A percentile compares a stretch with the other conserved stretches of the same genome.
phyloP scores from a whole-genome alignment of 1,140 invertebrate species.

The Contarinia nasturtii region DNA sequence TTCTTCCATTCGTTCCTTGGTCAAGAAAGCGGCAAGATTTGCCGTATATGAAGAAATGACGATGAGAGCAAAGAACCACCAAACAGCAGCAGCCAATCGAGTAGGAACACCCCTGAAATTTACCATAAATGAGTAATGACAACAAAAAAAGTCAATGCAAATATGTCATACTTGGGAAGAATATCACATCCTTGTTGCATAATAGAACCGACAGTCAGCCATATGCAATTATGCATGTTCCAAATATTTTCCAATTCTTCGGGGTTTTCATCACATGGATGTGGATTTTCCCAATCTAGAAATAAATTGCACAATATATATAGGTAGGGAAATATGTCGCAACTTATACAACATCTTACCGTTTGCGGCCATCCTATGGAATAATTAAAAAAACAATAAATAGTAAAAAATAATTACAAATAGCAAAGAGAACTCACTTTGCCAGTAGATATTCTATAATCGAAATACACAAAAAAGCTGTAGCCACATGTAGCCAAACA shows the following conservation, averaged over 20 bases:
- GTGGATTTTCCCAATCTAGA: conserved; percentile 78
- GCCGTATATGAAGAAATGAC: conserved; percentile 93
- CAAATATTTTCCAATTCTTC: too few species aligned
- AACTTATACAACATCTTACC: too few species aligned
- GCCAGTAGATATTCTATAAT: conserved; percentile 53
- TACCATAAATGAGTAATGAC: too few species aligned
- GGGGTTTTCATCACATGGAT: conserved; percentile 64
- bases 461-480: conserved; percentile 72
- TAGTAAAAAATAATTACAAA: neutral
- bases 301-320: too few species aligned
- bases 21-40: conserved; percentile 86
- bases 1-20: conserved; percentile 62
- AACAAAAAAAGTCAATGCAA: too few species aligned
- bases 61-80: conserved; percentile 96
- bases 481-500: conserved; percentile 85
- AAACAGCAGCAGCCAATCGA: conserved; percentile 64
- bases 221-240: conserved; percentile 52
- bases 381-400: too few species aligned
- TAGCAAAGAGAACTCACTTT: conserved; percentile 35
- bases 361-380: conserved; percentile 49
- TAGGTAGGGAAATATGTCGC: too few species aligned
- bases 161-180: conserved; percentile 61
- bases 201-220: conserved; percentile 59
- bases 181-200: conserved; percentile 67
- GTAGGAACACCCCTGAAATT: conserved; percentile 63